Conservation (phyloP, 53 echinoderm and acorn worm genomes). For the Echinometra lucunter region DNA sequence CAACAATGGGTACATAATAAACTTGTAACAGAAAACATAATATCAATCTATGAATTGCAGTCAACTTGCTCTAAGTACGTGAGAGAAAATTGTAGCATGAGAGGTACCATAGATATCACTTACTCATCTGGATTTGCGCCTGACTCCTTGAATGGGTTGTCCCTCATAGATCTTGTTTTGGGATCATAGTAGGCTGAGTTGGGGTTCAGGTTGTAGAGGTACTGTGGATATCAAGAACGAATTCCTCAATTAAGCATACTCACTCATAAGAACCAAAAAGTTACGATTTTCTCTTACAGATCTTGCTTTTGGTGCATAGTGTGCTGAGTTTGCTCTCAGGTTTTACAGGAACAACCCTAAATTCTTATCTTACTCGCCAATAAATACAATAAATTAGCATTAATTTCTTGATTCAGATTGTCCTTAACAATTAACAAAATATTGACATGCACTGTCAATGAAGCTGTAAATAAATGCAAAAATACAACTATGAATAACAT, state of each 20-base stretch:
- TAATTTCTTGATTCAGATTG: too few species aligned
- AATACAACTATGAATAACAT: too few species aligned
- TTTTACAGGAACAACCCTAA: constrained; percentile 68
- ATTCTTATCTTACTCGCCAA: too few species aligned
- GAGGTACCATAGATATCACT: too few species aligned
- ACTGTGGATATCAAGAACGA: constrained; percentile 65
- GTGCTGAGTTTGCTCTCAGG: constrained; percentile 91
- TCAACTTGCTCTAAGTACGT: too few species aligned
- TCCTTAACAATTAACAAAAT: too few species aligned
- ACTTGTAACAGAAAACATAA: too few species aligned
- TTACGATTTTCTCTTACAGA: constrained; percentile 93
- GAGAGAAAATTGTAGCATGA: too few species aligned
- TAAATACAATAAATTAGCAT: too few species aligned
- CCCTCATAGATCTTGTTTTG: constrained; percentile 98
- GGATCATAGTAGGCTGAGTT: constrained; percentile 99
- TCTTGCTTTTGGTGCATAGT: constrained; percentile 97
- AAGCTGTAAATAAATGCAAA: neutral
- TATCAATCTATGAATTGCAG: too few species aligned
- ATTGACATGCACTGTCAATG: neutral
- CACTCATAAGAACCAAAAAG: too few species aligned
- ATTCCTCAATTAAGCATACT: neutral
- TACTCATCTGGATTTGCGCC: constrained; percentile 86
- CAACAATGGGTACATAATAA: too few species aligned
- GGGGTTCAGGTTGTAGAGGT: constrained; percentile 88
- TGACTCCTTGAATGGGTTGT: constrained; percentile 76